A percentile compares a stretch with the other conserved stretches of the same genome.
These are phyloP conservation scores for Opisthograptis luteolata DNA, from an alignment of 2,888 invertebrate genomes.

Conservation along the genomic window DNA sequence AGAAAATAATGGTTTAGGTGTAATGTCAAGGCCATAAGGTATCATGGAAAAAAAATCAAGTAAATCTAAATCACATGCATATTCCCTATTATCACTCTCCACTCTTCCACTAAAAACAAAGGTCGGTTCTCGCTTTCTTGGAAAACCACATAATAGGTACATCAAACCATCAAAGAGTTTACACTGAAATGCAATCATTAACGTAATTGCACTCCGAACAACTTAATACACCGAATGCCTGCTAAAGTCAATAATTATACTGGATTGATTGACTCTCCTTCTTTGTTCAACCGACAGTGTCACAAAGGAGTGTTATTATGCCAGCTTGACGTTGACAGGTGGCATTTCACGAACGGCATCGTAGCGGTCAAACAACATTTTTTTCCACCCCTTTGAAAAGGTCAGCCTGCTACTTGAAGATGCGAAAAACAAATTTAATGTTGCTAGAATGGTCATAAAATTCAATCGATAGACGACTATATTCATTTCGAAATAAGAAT, in stretches of 20 bases:
- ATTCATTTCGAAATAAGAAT: constrained; percentile 9
- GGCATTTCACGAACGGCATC: constrained; percentile 66
- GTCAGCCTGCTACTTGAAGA: constrained; percentile 54
- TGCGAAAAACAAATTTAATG: constrained; percentile 29
- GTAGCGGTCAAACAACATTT: constrained; percentile 52
- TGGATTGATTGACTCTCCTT: constrained; percentile 30
- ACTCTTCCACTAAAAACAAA: constrained; percentile 13
- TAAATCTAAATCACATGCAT: no score
- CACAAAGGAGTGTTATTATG: constrained; percentile 50
- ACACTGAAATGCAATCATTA: constrained; percentile 15
- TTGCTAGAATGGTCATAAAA: background rate
- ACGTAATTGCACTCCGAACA: constrained; percentile 13
- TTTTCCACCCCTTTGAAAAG: constrained; percentile 60
- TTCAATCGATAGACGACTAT: constrained; percentile 4
- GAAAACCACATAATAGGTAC: constrained; percentile 15
- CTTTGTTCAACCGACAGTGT: constrained; percentile 47
- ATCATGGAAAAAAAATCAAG: no score
- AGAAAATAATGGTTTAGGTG: no score
- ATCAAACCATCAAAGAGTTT: constrained; percentile 5
- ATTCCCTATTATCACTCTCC: constrained; percentile 19
- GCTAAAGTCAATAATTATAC: constrained; percentile 7
- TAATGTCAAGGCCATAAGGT: no score
- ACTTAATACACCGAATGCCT: constrained; percentile 7
- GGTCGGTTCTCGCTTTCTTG: no score
- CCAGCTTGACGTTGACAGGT: constrained; percentile 53